A percentile compares a stretch with the other conserved stretches of the same genome.
Conservation (phyloP, 2,113 vertebrate species). For the Terrapene triunguis region DNA sequence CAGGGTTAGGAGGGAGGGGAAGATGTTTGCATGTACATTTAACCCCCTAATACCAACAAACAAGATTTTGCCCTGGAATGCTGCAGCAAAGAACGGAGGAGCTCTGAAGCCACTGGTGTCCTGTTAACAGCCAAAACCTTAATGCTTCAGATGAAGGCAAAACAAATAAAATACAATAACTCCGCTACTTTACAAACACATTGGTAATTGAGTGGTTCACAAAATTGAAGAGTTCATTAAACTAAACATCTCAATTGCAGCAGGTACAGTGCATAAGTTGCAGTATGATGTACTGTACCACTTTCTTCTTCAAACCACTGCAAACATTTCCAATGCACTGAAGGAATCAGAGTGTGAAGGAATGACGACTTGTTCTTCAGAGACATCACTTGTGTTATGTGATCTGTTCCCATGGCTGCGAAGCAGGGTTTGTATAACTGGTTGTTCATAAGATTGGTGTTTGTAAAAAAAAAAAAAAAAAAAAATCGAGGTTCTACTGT, state of each 20-base stretch:
- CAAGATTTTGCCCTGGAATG: neutral
- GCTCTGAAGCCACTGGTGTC: conserved; percentile 8
- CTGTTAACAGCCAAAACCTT: neutral
- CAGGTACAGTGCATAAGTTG: neutral
- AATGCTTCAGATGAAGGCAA: neutral
- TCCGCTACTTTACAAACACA: neutral
- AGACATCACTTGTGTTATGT: neutral
- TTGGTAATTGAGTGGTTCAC: neutral
- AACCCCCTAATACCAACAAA: neutral
- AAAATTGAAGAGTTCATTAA: neutral
- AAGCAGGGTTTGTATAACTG: neutral
- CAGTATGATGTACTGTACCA: neutral
- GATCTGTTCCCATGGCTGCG: neutral
- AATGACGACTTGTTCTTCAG: neutral
- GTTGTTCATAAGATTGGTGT: neutral
- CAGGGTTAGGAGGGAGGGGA: neutral
- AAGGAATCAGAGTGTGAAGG: neutral
- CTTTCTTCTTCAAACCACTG: neutral
- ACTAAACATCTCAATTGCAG: neutral
- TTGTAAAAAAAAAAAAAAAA: too few species aligned
- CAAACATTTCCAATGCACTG: neutral
- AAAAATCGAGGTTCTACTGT: neutral
- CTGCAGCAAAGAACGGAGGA: neutral
- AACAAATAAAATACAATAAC: too few species aligned
- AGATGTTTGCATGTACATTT: neutral